A percentile compares a stretch with the other conserved stretches of the same genome.
Conservation (phyloP, 1,140 invertebrate species). For the Portunus trituberculatus region DNA sequence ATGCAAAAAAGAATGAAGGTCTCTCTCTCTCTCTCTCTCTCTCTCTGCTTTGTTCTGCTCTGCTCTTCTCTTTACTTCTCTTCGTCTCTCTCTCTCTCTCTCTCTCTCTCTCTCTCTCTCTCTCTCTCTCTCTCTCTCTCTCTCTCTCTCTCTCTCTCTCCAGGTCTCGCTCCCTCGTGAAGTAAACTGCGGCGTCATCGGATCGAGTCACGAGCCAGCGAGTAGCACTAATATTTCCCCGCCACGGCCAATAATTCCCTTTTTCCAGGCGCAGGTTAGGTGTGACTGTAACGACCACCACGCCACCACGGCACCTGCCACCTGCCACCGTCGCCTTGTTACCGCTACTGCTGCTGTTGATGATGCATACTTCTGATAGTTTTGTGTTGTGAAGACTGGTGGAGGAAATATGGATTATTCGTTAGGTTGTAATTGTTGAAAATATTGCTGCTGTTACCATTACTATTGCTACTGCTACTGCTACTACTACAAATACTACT, state of each 20-base stretch:
- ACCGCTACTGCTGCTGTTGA: too few relatives aligned
- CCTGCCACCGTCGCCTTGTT: too few relatives aligned
- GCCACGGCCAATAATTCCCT: neutral
- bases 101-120: slow-evolving; percentile 11
- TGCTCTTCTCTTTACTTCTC: neutral
- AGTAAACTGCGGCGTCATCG: neutral
- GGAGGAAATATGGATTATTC: too few relatives aligned
- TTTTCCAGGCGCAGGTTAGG: neutral
- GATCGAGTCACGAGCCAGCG: neutral
- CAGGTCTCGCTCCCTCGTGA: neutral
- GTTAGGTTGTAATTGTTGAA: too few relatives aligned
- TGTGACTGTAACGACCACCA: too few relatives aligned
- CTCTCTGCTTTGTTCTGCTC: neutral
- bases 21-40: slow-evolving; percentile 29
- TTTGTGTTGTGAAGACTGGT: too few relatives aligned
- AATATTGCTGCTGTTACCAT: too few relatives aligned
- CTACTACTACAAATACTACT: neutral
- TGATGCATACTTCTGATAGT: too few relatives aligned
- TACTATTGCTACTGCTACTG: too few relatives aligned
- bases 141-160: neutral
- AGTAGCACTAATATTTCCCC: neutral
- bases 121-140: neutral
- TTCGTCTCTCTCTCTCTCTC: neutral
- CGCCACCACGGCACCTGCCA: too few relatives aligned
- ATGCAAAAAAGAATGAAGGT: too few relatives aligned